Evolutionary conservation across 2,797 vertebrate genomes (phyloP), one percentile per base, ranked within the genome.

Genomic region (Lepilemur ruficaudatus): DNA sequence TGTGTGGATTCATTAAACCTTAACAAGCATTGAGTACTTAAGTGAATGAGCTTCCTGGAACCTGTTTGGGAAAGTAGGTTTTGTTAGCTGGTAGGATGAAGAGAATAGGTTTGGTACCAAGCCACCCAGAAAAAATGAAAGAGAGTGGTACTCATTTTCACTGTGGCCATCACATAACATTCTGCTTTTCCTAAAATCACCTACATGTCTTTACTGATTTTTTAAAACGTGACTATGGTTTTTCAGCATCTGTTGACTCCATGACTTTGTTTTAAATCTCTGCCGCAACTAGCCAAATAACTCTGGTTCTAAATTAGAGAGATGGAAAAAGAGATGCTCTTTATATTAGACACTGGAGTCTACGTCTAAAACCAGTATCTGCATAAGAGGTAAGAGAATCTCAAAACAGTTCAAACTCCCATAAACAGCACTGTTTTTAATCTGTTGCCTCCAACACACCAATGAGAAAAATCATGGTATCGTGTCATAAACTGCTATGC

Each of bases 401-500:
- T 97, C 69, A 92, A 57, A 93, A 96, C 59, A 79, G 95, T 80
- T 95, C 97, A 90, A 96, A 97, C 93, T 97, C 96, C 80, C 76
- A 55, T 69, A 81, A 96, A 98, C 83, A 93, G 80, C 96, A 90
- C 98, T 98, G 95, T 97, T 98, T 98, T 98, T 98, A 98, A 98
- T 98, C 98, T 98, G 96, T 97, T 98, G 97, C 98, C 98, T 98
- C 52, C 97, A 92, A 96, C 97, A 97, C 86, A 84, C 97, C 98
- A 98, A 98, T 52, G 97, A 98, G 98, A 97, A 97, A 98, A 98
- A 98, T 97, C 98, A 97, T 96, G 97, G 96, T 96, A 94, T 97
- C 65, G 0, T 96, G 98, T 98, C 98, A 98, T 98, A 98, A 99
- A 99, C 98, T 97, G 98, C 98, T 98, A 99, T 99, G 99, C 99